phyloP scores from a whole-genome alignment of 2,113 vertebrate genomes.

The Nipponia nippon region DNA sequence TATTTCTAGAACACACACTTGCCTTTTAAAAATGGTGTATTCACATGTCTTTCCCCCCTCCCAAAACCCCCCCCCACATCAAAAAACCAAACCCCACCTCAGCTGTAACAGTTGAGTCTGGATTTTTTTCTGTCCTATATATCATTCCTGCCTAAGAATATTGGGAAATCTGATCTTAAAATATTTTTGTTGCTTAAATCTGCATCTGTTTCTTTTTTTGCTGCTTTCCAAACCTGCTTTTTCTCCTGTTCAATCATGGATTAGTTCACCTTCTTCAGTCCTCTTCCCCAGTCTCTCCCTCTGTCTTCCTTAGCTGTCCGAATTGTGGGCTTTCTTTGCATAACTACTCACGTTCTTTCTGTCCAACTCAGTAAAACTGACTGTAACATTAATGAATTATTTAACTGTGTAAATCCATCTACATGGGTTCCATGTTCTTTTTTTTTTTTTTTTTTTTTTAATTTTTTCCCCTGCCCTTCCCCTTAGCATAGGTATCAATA shows the following conservation, averaged over 20 bases:
- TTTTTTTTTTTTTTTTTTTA: not conserved
- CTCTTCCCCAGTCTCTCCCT: not conserved
- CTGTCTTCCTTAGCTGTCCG: not conserved
- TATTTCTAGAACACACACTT: not conserved
- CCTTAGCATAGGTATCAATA: not conserved
- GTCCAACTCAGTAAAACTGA: not conserved
- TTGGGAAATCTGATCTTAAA: not conserved
- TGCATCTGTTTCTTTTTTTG: not conserved
- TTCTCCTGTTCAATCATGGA: not conserved
- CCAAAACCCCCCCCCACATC: not conserved
- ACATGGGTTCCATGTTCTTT: not conserved
- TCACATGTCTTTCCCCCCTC: not conserved
- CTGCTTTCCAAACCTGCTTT: not conserved
- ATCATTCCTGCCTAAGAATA: not conserved
- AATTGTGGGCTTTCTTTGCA: not conserved
- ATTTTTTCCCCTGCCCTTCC: too few relatives aligned
- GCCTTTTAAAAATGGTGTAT: not conserved
- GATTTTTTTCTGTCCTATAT: not conserved
- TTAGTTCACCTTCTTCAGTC: not conserved
- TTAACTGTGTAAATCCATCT: not conserved
- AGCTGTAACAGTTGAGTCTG: not conserved
- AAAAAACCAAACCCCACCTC: not conserved
- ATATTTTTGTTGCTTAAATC: not conserved
- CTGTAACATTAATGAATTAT: not conserved
- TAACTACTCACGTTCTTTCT: not conserved